Conservation (phyloP, 2,797 vertebrate genomes). For the Setipinna tenuifilis region DNA sequence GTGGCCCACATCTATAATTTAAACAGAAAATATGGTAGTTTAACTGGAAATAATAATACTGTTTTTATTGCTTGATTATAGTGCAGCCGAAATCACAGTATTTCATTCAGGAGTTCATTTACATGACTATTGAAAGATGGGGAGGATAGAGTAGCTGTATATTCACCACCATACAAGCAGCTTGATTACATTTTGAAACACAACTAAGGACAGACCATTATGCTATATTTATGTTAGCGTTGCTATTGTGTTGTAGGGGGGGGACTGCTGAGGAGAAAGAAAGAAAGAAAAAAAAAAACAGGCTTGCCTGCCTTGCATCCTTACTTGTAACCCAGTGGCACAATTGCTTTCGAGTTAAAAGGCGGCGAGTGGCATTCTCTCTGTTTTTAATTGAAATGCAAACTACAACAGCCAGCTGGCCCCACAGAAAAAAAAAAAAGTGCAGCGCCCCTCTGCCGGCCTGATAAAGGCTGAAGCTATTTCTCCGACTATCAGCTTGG, state of each 20-base stretch:
- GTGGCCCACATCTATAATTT: neutral
- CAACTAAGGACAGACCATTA: constrained; percentile 53
- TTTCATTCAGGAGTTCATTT: neutral
- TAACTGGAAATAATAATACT: constrained; percentile 26
- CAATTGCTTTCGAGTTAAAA: constrained; percentile 70
- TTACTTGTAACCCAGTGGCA: constrained; percentile 50
- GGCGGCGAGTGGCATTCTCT: constrained; percentile 64
- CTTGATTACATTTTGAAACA: constrained; percentile 55
- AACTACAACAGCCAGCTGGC: constrained; percentile 61
- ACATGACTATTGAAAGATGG: neutral
- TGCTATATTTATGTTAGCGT: constrained; percentile 58
- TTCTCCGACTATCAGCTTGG: constrained; percentile 75
- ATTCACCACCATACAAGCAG: neutral
- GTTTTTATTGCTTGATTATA: neutral
- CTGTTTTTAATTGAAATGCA: constrained; percentile 72
- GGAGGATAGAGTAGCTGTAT: neutral
- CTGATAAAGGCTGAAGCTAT: constrained; percentile 74
- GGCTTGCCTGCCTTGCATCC: constrained; percentile 56
- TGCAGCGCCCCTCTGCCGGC: constrained; percentile 64
- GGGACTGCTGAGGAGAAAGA: constrained; percentile 23
- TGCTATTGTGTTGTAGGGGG: constrained; percentile 50
- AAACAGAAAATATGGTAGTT: neutral
- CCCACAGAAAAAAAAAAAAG: constrained; percentile 31
- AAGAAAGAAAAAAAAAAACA: neutral
- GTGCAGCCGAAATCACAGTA: neutral